A percentile compares a stretch with the other conserved stretches of the same genome.
These are phyloP conservation scores for Amia ocellicauda DNA, from an alignment of 2,113 vertebrate genomes.

Conservation along the genomic window DNA sequence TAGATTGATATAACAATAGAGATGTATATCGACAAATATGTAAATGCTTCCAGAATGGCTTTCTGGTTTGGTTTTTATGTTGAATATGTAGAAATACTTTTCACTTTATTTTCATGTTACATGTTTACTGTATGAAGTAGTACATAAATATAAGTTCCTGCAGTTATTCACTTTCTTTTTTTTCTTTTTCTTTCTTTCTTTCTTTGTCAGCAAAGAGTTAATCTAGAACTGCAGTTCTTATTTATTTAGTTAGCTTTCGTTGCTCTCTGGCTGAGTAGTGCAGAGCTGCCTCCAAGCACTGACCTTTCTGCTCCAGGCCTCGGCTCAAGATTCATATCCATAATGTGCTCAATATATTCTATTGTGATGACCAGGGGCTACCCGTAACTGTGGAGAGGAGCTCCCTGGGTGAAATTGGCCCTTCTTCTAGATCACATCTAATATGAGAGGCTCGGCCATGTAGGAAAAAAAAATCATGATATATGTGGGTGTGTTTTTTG, in stretches of 20 bases:
- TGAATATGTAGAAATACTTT: too few relatives aligned
- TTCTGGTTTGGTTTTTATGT: too few relatives aligned
- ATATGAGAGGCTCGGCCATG: conserved; percentile 59
- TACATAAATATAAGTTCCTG: too few relatives aligned
- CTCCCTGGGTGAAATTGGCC: conserved; percentile 56
- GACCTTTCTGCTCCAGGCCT: conserved; percentile 60
- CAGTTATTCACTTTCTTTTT: too few relatives aligned
- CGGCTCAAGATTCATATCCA: conserved; percentile 70
- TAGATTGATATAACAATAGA: too few relatives aligned
- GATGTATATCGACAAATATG: too few relatives aligned
- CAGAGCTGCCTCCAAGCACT: conserved; percentile 64
- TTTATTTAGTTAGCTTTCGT: conserved; percentile 58
- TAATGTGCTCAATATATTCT: conserved; percentile 75
- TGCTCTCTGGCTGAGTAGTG: conserved; percentile 57
- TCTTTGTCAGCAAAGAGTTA: conserved; percentile 54
- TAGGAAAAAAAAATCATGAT: conserved; percentile 54
- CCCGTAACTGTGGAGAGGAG: conserved; percentile 42
- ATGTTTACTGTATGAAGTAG: too few relatives aligned
- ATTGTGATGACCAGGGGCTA: conserved; percentile 63
- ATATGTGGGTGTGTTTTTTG: conserved; percentile 36
- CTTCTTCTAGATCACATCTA: conserved; percentile 58
- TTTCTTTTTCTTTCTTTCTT: conserved; percentile 27
- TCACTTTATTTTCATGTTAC: too few relatives aligned
- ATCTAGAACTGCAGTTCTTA: conserved; percentile 43
- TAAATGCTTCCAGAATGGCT: too few relatives aligned